Evolutionary conservation across 2,888 invertebrate genomes (phyloP), one percentile per base, ranked within the genome.

Genomic region (Callimorpha dominula): DNA sequence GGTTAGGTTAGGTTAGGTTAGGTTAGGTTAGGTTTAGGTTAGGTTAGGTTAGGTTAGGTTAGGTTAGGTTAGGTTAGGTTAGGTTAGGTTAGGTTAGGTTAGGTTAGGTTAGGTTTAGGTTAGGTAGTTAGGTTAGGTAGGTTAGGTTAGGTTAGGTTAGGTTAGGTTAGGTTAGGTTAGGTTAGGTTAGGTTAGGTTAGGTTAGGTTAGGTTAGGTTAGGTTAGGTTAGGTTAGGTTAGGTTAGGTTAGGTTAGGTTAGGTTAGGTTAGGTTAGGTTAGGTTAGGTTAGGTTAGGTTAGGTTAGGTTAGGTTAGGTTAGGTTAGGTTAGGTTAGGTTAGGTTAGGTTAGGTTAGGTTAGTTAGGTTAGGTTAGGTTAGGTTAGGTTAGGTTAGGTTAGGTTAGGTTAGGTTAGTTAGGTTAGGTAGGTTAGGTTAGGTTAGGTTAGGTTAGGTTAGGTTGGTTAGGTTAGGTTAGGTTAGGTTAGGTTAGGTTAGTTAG

Each of bases 31-130:
- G 75, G 75, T 74, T 63, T n/a, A 63, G 63, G 63, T 63, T 63
- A 63, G 63, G 63, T 63, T 63, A 63, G 72, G 74, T 77, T 77
- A 77, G 74, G 73, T 74, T 77, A 77, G 74, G 74, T 77, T 75
- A 77, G 74, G 77, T 77, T 78, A 78, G 78, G 78, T 78, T 63
- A 40, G 42, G 63, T 40, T 63, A 63, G 63, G 63, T 63, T 63
- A 63, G 63, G 63, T 63, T 63, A 63, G 63, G 63, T 63, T 75
- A 75, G 74, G 74, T 77, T 77, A 77, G 74, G 73, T 74, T 71
- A 71, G 71, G 71, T 71, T 71, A 71, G 71, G 71, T 71, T 71
- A 71, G 71, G 71, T 71, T 71, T 71, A 71, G 71, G 71, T 71
- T 71, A 71, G 71, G 71, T 71, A 66, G 71, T 71, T 71, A 71